phyloP scores from a whole-genome alignment of 2,888 invertebrate genomes.

The Mylabris sibirica region DNA sequence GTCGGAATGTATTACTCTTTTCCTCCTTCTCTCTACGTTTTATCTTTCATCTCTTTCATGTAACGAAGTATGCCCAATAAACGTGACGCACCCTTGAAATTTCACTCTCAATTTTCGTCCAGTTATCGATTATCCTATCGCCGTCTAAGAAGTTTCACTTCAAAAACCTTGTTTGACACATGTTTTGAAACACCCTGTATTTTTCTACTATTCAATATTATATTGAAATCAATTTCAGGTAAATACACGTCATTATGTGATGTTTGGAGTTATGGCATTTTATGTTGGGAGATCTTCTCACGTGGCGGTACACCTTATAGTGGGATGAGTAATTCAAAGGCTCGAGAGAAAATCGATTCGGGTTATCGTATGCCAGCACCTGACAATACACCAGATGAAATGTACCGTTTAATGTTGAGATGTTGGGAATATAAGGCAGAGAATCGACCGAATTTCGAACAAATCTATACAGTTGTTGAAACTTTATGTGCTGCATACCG shows the following conservation, averaged over 20 bases:
- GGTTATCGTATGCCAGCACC: slow-evolving; percentile 95
- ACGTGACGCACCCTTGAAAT: too few species aligned
- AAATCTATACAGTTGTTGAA: slow-evolving; percentile 82
- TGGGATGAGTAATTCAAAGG: slow-evolving; percentile 92
- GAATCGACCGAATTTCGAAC: slow-evolving; percentile 90
- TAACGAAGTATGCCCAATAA: too few species aligned
- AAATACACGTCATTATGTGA: slow-evolving; percentile 95
- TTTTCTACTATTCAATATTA: background rate
- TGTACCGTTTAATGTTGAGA: slow-evolving; percentile 88
- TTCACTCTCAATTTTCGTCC: too few species aligned
- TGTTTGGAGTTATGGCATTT: slow-evolving; percentile 96
- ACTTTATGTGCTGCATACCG: slow-evolving; percentile 61
- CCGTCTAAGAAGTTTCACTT: too few species aligned
- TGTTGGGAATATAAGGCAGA: slow-evolving; percentile 96
- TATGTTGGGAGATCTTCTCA: slow-evolving; percentile 97
- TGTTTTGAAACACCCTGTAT: too few species aligned
- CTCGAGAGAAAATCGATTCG: slow-evolving; percentile 91
- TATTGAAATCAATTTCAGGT: slow-evolving; percentile 62
- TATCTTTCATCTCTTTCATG: too few species aligned
- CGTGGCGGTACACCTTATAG: slow-evolving; percentile 92
- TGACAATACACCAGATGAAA: slow-evolving; percentile 85
- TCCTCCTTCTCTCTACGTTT: too few species aligned
- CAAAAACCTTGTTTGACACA: too few species aligned
- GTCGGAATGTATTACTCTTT: too few species aligned
- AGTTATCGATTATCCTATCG: too few species aligned